phyloP scores from a whole-genome alignment of 2,113 vertebrate genomes.

The Oxyruncus cristatus region DNA sequence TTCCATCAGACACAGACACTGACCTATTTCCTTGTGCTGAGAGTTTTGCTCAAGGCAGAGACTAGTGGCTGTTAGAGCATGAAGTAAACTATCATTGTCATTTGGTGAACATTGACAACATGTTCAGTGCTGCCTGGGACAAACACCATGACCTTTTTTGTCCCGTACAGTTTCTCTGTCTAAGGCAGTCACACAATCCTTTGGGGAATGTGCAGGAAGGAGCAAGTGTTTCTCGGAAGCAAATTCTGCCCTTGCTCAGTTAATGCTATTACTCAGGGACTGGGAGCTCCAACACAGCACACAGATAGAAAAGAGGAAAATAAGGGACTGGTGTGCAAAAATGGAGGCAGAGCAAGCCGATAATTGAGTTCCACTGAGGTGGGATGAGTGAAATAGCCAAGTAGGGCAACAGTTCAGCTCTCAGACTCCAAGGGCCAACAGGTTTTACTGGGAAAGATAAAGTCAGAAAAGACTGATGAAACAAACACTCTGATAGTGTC shows the following conservation, averaged over 20 bases:
- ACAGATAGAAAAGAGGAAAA: not conserved
- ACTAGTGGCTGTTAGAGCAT: not conserved
- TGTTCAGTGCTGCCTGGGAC: conserved; percentile 3
- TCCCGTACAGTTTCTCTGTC: not conserved
- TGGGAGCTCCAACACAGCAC: not conserved
- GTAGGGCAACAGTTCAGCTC: not conserved
- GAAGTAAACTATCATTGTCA: conserved; percentile 13
- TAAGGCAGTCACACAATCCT: not conserved
- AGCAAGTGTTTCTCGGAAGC: not conserved
- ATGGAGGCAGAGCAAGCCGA: rapidly evolving
- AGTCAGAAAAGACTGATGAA: not conserved
- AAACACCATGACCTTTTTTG: not conserved
- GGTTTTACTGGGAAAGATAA: not conserved
- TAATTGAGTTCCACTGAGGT: not conserved
- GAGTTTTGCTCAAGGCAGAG: conserved; percentile 39
- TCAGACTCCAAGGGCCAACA: not conserved
- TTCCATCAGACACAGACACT: not conserved
- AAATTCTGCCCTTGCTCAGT: not conserved
- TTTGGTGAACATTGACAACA: conserved; percentile 2
- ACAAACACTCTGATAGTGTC: not conserved
- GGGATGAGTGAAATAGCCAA: not conserved
- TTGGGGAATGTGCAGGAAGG: not conserved
- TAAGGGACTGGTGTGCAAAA: not conserved
- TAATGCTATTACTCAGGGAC: not conserved
- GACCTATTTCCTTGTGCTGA: conserved; percentile 10